Conservation (phyloP, 1,140 invertebrate species). For the Helicorthomorpha holstii region DNA sequence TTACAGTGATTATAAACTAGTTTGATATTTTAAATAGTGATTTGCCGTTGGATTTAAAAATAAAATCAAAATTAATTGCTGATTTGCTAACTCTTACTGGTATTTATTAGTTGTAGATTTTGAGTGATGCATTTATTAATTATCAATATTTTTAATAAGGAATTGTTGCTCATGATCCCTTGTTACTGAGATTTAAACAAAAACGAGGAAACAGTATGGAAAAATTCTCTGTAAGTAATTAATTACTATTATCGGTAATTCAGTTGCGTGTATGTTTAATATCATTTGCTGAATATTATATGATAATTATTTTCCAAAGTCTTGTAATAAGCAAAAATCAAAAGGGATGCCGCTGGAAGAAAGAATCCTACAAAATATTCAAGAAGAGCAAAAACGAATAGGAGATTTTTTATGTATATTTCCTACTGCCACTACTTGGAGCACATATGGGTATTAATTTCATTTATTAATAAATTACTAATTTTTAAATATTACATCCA, state of each 20-base stretch:
- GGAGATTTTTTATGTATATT: neutral
- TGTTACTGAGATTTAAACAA: neutral
- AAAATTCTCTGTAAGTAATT: neutral
- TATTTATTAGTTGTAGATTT: slow-evolving; percentile 22
- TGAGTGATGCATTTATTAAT: neutral
- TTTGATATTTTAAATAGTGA: slow-evolving; percentile 40
- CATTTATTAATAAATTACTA: neutral
- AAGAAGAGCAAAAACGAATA: neutral
- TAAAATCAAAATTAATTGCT: slow-evolving; percentile 77
- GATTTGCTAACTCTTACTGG: slow-evolving; percentile 81
- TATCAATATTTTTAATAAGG: neutral
- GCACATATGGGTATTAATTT: neutral
- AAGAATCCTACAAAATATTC: neutral
- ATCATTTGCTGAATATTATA: neutral
- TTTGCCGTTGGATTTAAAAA: slow-evolving; percentile 72
- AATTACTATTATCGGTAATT: neutral
- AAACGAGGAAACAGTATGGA: neutral
- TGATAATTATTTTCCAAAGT: neutral
- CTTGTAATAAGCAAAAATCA: neutral
- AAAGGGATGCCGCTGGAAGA: neutral
- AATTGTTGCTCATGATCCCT: neutral
- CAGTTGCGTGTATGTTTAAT: neutral
- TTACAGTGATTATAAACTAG: neutral
- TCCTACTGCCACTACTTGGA: neutral
- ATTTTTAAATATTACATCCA: neutral